Base-by-base conservation (phyloP, 2,888 invertebrate genomes). In the Epinotia nisella region DNA sequence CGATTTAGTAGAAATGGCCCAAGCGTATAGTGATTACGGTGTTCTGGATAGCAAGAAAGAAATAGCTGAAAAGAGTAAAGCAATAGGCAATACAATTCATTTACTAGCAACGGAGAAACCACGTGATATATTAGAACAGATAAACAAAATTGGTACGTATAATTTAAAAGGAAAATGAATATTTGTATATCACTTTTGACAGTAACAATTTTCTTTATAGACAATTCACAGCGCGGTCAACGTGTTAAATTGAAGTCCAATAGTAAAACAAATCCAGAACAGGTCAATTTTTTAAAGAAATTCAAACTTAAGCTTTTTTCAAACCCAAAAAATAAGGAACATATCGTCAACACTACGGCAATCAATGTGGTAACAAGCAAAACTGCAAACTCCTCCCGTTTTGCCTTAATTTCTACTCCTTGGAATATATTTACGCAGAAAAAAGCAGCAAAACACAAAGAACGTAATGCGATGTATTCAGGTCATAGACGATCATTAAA, bases 21-120 rank as follows among this genome's bases (percentile, higher is more conserved):
- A 93, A 81, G 92, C 92, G 0, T 93, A 93, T 49, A 93, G 92
- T 74, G 93, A 93, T 68, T 93, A 93, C 72, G 93, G 92, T 1
- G 91, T 93, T 0, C 56, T 92, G 0, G 82, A 87, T 59, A 83
- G 74, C 1, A 90, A 88, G 70, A 89, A 88, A 49, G 85, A 82
- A 5, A 67, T 70, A 21, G 79, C 79, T 0, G 84, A 83, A 13
- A 79, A 82, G 2, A 76, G 75, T 1, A 76, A 79, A 13, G 73
- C 75, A 0, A 55, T 76, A 2, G 80, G 80, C 0, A 78, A 78
- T 17, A 83, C 77, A 76, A 74, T 76, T 0, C 82, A 83, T 66
- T 3, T 53, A 65, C 39, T 53, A 15, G 39, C 15, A 4, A 35
- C 64, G 65, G 53, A 65, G 3, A 65, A 65, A 55, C 17, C 35